Conservation (phyloP, 1,140 invertebrate species). For the Calephelis virginiensis region DNA sequence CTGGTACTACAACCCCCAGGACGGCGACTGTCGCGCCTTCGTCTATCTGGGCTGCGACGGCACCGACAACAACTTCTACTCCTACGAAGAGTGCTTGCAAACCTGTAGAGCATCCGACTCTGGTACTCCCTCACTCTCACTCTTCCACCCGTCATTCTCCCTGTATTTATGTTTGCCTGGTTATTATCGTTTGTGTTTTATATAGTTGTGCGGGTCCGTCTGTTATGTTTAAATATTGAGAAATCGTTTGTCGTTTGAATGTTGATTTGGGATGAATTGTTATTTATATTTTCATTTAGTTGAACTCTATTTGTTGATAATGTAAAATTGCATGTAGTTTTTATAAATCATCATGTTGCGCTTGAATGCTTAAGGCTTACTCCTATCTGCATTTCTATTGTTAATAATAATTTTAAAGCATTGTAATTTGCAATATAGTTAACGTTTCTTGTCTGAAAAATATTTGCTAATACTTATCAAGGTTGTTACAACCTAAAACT, state of each 20-base stretch:
- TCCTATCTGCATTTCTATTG: not conserved
- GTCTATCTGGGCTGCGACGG: conserved; percentile 91
- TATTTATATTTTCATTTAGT: no score
- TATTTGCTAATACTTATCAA: no score
- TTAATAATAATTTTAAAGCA: no score
- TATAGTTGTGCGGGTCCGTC: not conserved
- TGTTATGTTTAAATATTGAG: no score
- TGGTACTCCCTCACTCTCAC: conserved; percentile 43
- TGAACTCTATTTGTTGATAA: no score
- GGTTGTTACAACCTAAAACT: no score
- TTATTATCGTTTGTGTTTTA: conserved; percentile 12
- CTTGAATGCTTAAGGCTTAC: not conserved
- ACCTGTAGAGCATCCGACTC: conserved; percentile 77
- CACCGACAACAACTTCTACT: conserved; percentile 90
- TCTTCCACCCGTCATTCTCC: conserved; percentile 16
- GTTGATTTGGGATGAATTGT: no score
- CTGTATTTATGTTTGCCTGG: conserved; percentile 20
- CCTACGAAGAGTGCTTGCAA: conserved; percentile 83
- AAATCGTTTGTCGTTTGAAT: no score
- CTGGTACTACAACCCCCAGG: conserved; percentile 52
- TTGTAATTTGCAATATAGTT: no score
- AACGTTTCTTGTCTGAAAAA: no score
- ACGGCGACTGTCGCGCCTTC: conserved; percentile 83
- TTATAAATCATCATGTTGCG: not conserved
- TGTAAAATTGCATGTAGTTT: no score